Evolutionary conservation across 2,113 vertebrate genomes (phyloP), one percentile per base, ranked within the genome.

Genomic region (Trochalopteron elliotii): DNA sequence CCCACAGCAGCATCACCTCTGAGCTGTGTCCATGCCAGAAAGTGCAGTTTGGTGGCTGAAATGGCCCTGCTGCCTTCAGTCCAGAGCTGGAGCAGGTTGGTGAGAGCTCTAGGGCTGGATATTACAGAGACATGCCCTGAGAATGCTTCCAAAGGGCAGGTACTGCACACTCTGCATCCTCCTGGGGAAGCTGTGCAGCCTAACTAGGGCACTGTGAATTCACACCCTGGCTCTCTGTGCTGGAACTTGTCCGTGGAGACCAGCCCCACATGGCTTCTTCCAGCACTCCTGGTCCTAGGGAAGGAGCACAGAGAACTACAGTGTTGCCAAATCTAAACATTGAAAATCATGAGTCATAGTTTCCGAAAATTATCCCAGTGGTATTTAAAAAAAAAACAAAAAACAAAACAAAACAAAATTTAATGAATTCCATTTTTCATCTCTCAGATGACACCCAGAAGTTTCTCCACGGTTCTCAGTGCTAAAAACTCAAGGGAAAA

Each of bases 281-380:
- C 68, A 81, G 31, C n/a, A 7, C 85, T 92, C 76, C 84, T 67
- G 85, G 75, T 80, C 93, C 80, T 8, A 4, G 91, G 88, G 94
- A 84, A 93, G 92, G 30, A 45, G 94, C 91, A 71, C 12, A 0
- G 68, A 94, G 78, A 94, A 5, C 60, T 37, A 39, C 44, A 52
- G 76, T 12, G 0, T 33, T 93, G 90, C 90, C 92, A 96, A 77
- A 88, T 47, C 44, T 50, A 56, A 94, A 68, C 83, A 49, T 12
- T 88, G 82, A 83, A 91, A 92, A 83, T 77, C 79, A 15, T 90
- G 95, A 96, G 71, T 95, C 96, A 95, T 8, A 90, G 78, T 93
- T 96, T 94, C 96, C 79, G 5, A 95, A 96, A 96, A 86, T 86
- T 89, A 92, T 92, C 83, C 84, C 91, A 84, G 60, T 81, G 53